Evolutionary conservation across 2,888 invertebrate genomes (phyloP).

Genomic region (Protula sp.): DNA sequence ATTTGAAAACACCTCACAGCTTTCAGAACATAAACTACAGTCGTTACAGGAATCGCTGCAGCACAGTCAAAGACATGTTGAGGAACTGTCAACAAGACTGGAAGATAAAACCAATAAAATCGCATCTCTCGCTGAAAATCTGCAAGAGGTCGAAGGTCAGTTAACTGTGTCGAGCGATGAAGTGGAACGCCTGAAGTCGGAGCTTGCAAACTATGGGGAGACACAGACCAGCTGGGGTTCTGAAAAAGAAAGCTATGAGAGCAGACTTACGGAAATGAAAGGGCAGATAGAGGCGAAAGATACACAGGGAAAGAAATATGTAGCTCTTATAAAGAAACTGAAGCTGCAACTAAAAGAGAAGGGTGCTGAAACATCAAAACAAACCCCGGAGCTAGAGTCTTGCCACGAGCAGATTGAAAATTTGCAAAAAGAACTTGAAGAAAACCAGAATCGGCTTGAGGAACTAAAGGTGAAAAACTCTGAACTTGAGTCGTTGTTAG

Average conservation of each 20-base stretch:
- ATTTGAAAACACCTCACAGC: not conserved
- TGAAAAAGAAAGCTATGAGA: not conserved
- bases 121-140: conserved; percentile 6
- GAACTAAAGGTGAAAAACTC: not conserved
- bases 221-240: too few relatives aligned
- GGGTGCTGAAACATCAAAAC: not conserved
- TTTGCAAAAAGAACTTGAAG: not conserved
- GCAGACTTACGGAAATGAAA: not conserved
- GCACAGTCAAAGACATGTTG: not conserved
- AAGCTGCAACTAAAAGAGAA: conserved; percentile 4
- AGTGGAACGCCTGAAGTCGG: not conserved
- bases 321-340: conserved; percentile 13
- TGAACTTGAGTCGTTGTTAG: not conserved
- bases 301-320: conserved; percentile 10
- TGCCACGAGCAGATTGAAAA: not conserved
- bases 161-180: not conserved
- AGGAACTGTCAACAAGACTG: not conserved
- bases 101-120: conserved; percentile 8
- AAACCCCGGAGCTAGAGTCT: not conserved
- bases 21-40: not conserved
- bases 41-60: not conserved
- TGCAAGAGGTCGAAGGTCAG: conserved; percentile 8
- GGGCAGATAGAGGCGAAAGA: conserved; percentile 8
- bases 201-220: too few relatives aligned
- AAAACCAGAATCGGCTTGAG: not conserved